Base-by-base conservation (phyloP, 2,888 invertebrate genomes). In the Amorpha juglandis region DNA sequence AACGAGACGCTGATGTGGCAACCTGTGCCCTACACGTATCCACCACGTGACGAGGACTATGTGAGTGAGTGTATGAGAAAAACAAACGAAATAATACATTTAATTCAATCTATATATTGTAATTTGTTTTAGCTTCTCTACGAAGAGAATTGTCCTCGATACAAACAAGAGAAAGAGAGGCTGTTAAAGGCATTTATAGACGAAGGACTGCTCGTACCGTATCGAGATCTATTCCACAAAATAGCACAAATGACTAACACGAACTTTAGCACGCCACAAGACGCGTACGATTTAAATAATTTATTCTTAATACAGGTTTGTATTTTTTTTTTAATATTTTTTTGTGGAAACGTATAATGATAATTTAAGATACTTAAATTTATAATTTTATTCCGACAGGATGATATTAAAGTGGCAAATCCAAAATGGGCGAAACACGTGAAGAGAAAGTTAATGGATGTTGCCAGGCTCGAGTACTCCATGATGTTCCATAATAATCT, bases 11-110 rank as follows among this genome's bases (percentile, higher is more conserved):
- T 96, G 89, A 94, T 75, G 65, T 92, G 92, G 92, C 95, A 95
- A 77, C 96, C 96, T 0, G 94, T 96, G 67, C 95, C 96, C 7
- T 94, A 93, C 70, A 87, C 83, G 1, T 93, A 92, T 74, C 90
- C 92, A 47, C 77, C 86, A 14, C 78, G 76, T 62, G 75, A 84
- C 21, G 78, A 89, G 55, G 94, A 94, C 70, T 92, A 82, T 80
- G 94, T 93, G 74, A 85, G 89, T 82, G 45, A 64, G 53, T 51
- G 42, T 11, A 53, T 11, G n/a, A 42, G 53, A 4, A 38, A 45
- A 52, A 11, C 12, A 42, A 9, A 19, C 19, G 8, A 19, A 58
- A 58, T 16, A 14, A 58, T 16, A 12, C 7, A 38, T 45, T 53
- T n/a, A 21, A 35, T 53, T 27, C 11, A 53, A 27, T 64, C 6